A percentile compares a stretch with the other conserved stretches of the same genome.
phyloP scores from a whole-genome alignment of 2,888 invertebrate genomes.

The Melipona beecheii region DNA sequence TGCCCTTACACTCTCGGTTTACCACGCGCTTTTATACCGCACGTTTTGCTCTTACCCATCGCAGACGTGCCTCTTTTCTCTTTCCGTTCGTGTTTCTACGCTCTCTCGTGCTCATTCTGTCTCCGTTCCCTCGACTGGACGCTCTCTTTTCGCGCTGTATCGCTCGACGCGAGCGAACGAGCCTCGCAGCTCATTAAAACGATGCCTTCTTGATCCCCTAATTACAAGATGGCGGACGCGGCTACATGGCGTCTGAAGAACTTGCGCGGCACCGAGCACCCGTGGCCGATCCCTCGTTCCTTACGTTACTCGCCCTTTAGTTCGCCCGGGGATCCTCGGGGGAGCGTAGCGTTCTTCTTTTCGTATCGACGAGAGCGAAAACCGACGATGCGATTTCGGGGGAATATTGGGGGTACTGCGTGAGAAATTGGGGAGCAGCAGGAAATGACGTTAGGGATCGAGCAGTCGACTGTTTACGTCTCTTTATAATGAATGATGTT shows the following conservation, averaged over 20 bases:
- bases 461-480: not conserved
- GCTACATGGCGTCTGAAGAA: constrained; percentile 76
- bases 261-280: constrained; percentile 44
- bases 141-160: constrained; percentile 48
- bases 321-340: not conserved
- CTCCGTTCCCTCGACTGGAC: constrained; percentile 18
- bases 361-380: not conserved
- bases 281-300: constrained; percentile 17
- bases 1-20: constrained; percentile 62
- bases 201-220: constrained; percentile 81
- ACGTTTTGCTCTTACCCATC: constrained; percentile 64
- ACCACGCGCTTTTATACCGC: constrained; percentile 56
- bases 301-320: not conserved
- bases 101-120: not conserved
- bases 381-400: not conserved
- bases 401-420: not conserved
- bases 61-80: not conserved
- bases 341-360: not conserved
- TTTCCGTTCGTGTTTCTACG: not conserved
- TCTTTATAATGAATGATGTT: not conserved
- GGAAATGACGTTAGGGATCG: not conserved
- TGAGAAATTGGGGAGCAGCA: not conserved
- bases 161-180: constrained; percentile 61
- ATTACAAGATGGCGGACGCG: constrained; percentile 83
- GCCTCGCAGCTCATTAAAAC: constrained; percentile 81